These are phyloP conservation scores for Eulacestoma nigropectus DNA, from an alignment of 2,113 vertebrate genomes.

Conservation along the genomic window DNA sequence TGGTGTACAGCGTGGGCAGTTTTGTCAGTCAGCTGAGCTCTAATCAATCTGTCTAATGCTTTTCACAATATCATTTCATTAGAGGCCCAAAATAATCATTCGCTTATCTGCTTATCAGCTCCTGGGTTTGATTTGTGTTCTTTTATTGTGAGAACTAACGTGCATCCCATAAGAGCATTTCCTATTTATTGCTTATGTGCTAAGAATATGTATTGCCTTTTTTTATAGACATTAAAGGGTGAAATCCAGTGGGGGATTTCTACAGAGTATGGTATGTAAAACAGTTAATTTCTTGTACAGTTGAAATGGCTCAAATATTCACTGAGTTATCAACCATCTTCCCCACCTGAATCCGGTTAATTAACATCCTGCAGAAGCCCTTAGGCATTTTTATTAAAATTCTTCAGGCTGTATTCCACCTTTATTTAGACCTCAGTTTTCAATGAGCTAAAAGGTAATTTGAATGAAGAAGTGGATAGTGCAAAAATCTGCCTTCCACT, in stretches of 20 bases:
- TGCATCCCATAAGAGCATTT: constrained; percentile 14
- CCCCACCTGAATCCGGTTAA: constrained; percentile 17
- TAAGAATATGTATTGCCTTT: constrained; percentile 45
- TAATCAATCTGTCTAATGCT: constrained; percentile 51
- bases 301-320: constrained; percentile 35
- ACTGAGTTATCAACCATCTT: constrained; percentile 15
- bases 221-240: constrained; percentile 17
- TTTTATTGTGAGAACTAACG: constrained; percentile 34
- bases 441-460: constrained; percentile 1
- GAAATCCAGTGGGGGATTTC: constrained; percentile 6
- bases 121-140: constrained; percentile 44
- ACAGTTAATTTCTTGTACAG: constrained; percentile 3
- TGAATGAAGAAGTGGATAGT: neutral
- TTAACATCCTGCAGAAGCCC: constrained; percentile 37
- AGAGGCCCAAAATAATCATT: constrained; percentile 42
- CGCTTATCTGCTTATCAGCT: constrained; percentile 15
- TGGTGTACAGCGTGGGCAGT: neutral
- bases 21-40: constrained; percentile 18
- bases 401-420: constrained; percentile 9
- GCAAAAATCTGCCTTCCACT: neutral
- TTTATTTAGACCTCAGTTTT: constrained; percentile 12
- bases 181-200: constrained; percentile 54
- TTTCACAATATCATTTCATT: constrained; percentile 47
- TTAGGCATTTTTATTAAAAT: constrained; percentile 25
- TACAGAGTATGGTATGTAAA: neutral